Base-by-base conservation (phyloP, 2,797 vertebrate genomes). In the Bovichtus diacanthus region DNA sequence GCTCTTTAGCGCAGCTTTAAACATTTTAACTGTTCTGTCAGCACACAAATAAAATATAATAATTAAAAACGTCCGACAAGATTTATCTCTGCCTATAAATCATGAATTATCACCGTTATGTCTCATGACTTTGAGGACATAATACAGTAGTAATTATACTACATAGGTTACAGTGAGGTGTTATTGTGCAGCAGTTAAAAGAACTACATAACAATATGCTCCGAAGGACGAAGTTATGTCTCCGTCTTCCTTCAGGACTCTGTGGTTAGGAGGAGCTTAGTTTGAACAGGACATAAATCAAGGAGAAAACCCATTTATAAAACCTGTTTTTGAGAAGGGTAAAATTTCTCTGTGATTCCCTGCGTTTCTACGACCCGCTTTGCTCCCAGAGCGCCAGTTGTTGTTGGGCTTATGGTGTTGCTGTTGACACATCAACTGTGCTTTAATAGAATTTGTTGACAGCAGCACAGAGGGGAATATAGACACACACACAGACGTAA, bases 391-490 rank as follows among this genome's bases (percentile, higher is more conserved):
- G 69, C 68, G 41, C 39, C 66, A 2, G 21, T 56, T 51, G 59
- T 67, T 65, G 72, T 54, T 65, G 53, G 39, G 29, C 55, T 74
- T 54, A 16, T 47, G 44, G 21, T 11, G 39, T 47, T 74, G 46
- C 56, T 70, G 81, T 86, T 80, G 79, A 87, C 64, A 75, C 76
- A 73, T 77, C 47, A 70, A 44, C 71, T 53, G 23, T 0, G n/a
- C 61, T 76, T 72, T 90, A 89, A 89, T 89, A 79, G 86, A 54
- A 80, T 84, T 78, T 78, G n/a, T 54, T 82, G 84, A 89, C 86
- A 79, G 84, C 29, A 2, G 68, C 31, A 21, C 43, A 1, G 39
- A 56, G 49, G 56, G 58, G 56, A 60, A 36, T 65, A 63, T 21
- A 19, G 8, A 65, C 16, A 16, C 36, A 61, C 23, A 61, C 68